These are phyloP conservation scores for Drosophila varians DNA, from an alignment of 1,140 invertebrate genomes.

Conservation along the genomic window DNA sequence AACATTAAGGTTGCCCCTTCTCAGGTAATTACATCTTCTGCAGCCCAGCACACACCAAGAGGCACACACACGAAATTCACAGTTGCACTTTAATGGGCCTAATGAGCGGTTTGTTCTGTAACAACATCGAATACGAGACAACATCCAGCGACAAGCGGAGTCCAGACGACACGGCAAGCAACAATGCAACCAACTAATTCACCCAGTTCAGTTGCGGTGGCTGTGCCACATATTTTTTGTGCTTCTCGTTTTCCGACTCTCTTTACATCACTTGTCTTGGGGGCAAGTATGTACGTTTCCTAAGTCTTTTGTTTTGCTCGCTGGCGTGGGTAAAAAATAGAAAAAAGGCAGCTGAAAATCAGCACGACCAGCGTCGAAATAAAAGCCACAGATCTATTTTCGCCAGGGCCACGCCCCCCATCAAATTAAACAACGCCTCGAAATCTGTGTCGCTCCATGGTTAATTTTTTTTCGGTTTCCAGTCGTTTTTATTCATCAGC, in stretches of 20 bases:
- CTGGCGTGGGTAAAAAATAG: slow-evolving; percentile 65
- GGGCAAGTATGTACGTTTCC: slow-evolving; percentile 80
- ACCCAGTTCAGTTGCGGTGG: slow-evolving; percentile 30
- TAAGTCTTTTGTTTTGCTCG: slow-evolving; percentile 73
- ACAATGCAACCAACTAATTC: slow-evolving; percentile 68
- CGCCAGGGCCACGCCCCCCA: slow-evolving; percentile 33
- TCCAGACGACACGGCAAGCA: slow-evolving; percentile 21
- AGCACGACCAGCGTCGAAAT: slow-evolving; percentile 27
- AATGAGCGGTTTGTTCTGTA: slow-evolving; percentile 78
- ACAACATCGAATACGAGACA: slow-evolving; percentile 41
- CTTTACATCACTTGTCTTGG: slow-evolving; percentile 70
- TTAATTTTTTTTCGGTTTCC: neutral
- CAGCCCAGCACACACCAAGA: slow-evolving; percentile 42
- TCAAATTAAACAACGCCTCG: slow-evolving; percentile 32
- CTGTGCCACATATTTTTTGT: slow-evolving; percentile 70
- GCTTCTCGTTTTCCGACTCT: neutral
- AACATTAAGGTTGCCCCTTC: slow-evolving; percentile 64
- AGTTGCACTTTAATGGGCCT: slow-evolving; percentile 76
- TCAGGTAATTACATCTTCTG: slow-evolving; percentile 61
- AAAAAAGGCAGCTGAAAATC: slow-evolving; percentile 15
- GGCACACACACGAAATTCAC: slow-evolving; percentile 49
- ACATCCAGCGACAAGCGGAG: slow-evolving; percentile 15
- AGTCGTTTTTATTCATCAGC: slow-evolving; percentile 34
- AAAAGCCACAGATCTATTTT: slow-evolving; percentile 48
- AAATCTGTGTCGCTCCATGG: slow-evolving; percentile 28